Evolutionary conservation across 2,797 vertebrate species (phyloP).

Genomic region (Mormyrops boulengeri): DNA sequence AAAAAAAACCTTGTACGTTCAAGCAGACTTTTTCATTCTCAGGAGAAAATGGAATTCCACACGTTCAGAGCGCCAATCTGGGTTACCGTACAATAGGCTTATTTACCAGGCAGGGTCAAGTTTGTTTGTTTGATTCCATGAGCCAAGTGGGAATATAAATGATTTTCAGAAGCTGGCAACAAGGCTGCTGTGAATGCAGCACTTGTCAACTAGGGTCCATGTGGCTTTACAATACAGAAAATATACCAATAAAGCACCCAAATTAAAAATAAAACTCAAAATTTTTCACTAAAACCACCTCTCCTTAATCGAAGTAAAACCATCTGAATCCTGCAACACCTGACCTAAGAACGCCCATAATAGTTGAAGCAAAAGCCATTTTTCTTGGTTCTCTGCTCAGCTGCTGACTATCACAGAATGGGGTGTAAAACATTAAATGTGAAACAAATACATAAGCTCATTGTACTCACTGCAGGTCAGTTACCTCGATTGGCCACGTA

Average conservation of each 20-base stretch:
- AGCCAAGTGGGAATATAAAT: background rate
- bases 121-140: background rate
- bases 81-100: background rate
- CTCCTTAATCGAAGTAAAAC: background rate
- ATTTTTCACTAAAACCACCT: background rate
- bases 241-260: background rate
- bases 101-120: background rate
- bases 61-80: background rate
- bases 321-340: background rate
- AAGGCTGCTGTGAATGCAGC: background rate
- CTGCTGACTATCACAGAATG: constrained; percentile 10
- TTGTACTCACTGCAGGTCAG: constrained; percentile 10
- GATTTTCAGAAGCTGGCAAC: background rate
- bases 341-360: background rate
- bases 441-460: background rate
- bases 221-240: background rate
- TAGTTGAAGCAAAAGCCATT: background rate
- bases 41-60: background rate
- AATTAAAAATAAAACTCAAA: background rate
- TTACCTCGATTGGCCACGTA: constrained; percentile 3
- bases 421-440: constrained; percentile 22
- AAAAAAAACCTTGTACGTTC: constrained; percentile 3
- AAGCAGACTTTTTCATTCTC: constrained; percentile 2
- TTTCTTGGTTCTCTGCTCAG: background rate
- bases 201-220: background rate